Evolutionary conservation across 2,113 vertebrate species (phyloP), one percentile per base, ranked within the genome.

Genomic region (Lepidothrix coronata): DNA sequence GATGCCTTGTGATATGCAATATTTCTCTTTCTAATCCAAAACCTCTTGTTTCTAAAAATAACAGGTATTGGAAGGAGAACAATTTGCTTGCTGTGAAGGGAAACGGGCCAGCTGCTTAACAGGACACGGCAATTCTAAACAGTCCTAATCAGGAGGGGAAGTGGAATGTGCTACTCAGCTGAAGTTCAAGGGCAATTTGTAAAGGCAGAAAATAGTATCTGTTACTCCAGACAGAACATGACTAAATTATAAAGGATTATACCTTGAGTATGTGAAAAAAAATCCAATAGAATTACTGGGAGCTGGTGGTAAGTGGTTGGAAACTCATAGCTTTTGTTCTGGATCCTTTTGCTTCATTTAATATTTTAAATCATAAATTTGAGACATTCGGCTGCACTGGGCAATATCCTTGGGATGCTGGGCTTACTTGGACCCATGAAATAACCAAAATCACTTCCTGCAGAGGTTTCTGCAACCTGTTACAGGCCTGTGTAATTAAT

Each of bases 61-160:
- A 8, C n/a, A 59, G 30, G 59, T 77, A 67, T 44, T 96, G 92
- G 91, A 91, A 92, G 52, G 83, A 95, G 80, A 96, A 95, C 86
- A 95, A 92, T 95, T 92, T 97, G 43, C 94, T 95, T 55, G 76
- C 65, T 91, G 44, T 62, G 83, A 94, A 52, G 92, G 96, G 96
- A 96, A 97, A 67, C 35, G 57, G 63, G 49, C 72, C 96, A 96
- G 85, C 92, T 96, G 95, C 90, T 94, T 85, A 94, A 95, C 95
- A 96, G 95, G 95, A 96, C 95, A 86, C 1, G 13, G 82, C 48
- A 93, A 90, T 90, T 97, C 90, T 96, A 96, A 97, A 96, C 95
- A 97, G 88, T 81, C 31, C 85, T 90, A 85, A 88, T 92, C 82
- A 88, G 68, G 48, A 96, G 79, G 88, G 94, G 96, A 97, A 96